A percentile compares a stretch with the other conserved stretches of the same genome.
Evolutionary conservation across 2,888 invertebrate genomes (phyloP).

Genomic region (Taenaris catops): DNA sequence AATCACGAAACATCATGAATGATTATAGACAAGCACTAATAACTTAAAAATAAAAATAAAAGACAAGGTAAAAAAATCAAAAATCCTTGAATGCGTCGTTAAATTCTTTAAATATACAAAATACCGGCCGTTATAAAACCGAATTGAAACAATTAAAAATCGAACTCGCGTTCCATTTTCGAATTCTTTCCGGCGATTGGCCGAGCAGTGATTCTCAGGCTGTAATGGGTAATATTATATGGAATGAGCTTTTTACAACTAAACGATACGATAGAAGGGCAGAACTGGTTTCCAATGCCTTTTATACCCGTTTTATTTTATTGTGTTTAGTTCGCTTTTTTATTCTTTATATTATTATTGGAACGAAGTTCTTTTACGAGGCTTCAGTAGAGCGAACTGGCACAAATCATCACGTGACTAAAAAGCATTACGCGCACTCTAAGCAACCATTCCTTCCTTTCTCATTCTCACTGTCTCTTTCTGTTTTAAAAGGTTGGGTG

Average conservation of each 20-base stretch:
- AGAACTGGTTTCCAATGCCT: constrained; percentile 67
- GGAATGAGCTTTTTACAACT: constrained; percentile 76
- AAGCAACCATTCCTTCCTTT: too few species aligned
- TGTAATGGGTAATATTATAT: constrained; percentile 76
- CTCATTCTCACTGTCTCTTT: too few species aligned
- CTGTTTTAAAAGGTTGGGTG: too few species aligned
- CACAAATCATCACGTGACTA: too few species aligned
- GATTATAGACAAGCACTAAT: too few species aligned
- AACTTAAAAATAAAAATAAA: too few species aligned
- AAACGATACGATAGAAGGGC: constrained; percentile 64
- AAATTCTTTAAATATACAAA: constrained; percentile 16
- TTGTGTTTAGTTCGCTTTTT: constrained; percentile 61
- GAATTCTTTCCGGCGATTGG: constrained; percentile 62
- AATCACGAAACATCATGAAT: too few species aligned
- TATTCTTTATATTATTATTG: constrained; percentile 41
- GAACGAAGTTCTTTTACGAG: too few species aligned
- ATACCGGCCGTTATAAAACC: constrained; percentile 40
- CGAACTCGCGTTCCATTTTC: constrained; percentile 64
- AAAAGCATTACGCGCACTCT: too few species aligned
- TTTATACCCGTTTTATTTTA: constrained; percentile 65
- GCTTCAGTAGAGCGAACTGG: too few species aligned
- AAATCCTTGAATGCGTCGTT: constrained; percentile 10
- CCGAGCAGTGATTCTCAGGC: constrained; percentile 65
- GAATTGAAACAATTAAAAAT: constrained; percentile 70
- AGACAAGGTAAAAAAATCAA: too few species aligned